Base-by-base conservation (phyloP, 2,888 invertebrate genomes). In the Cosmopolites sordidus region DNA sequence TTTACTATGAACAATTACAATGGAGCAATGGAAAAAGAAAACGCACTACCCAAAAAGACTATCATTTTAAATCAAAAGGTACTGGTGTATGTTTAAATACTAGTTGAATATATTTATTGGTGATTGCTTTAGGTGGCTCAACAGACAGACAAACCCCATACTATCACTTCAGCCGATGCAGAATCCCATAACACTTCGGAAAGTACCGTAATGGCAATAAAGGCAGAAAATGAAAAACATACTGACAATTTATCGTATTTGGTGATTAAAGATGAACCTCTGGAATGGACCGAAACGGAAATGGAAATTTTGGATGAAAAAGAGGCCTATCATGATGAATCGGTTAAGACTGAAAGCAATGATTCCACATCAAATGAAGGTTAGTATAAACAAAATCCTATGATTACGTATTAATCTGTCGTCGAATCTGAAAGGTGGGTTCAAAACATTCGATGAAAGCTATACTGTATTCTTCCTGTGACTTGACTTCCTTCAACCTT, bases 241-340 rank as follows among this genome's bases (percentile, higher is more conserved):
- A 8, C 15, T 5, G 40, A 40, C 16, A 56, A 56, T 30, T 58
- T 72, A 37, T 71, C 72, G 47, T 72, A 70, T 58, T 59, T 74
- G 29, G 73, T 74, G 42, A 75, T 75, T 30, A 75, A 75, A 67
- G 82, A 85, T 65, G 85, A 86, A 64, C 85, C 85, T 3, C 74
- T 82, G 8, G 87, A 89, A 62, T 90, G 89, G 88, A 78, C 79
- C 33, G 79, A 83, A 56, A 78, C 82, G 52, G 82, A 83, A 61
- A 70, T 72, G 62, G 70, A 72, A 54, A 57, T 72, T 49, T 76
- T 83, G 1, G 82, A 82, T n/a, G 83, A 83, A 48, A 80, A 82
- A 0, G 79, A 84, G 61, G 81, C 83, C 63, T 81, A 82, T 62
- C 78, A 82, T 0, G 84, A 85, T 65, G 83, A 86, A 75, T 82